Base-by-base conservation (phyloP, 2,797 vertebrate genomes). In the Ambastaia sidthimunki region DNA sequence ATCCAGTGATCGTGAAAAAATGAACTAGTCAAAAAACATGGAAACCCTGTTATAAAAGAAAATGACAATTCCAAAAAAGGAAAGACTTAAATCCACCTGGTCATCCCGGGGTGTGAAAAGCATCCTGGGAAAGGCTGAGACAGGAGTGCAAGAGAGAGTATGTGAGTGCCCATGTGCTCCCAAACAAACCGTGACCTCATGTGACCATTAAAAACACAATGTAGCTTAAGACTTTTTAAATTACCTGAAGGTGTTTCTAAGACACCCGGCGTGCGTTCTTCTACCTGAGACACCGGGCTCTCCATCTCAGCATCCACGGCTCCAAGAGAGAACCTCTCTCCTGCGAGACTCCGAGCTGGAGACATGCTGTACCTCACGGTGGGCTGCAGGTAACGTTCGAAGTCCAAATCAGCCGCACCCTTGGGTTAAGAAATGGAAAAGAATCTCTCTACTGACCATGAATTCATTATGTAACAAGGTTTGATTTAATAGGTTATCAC, bases 321-420 rank as follows among this genome's bases (percentile, higher is more conserved):
- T 82, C 88, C 81, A 4, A 91, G 87, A 4, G 91, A 91, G 55
- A 77, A 73, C 0, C 65, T 84, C 71, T 93, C 92, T 7, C 63
- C 21, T 19, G 84, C 23, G 41, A 71, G 80, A 0, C 50, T 31
- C 48, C 66, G 80, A 25, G 28, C 69, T 0, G 89, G 90, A 19
- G 92, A 92, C 60, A 90, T 23, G 81, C 87, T 93, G 86, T 79
- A 65, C 55, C 88, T 86, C 70, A 77, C 78, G 7, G 89, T 81
- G 2, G 91, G 90, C 83, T 84, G 92, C 16, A 95, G 83, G 84
- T 95, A 95, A 25, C 89, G 90, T 80, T 94, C 93, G 84, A 94
- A 91, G 78, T 94, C 93, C 85, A 93, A 74, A 11, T 83, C 89
- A 10, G 85, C 81, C 74, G 81, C 11, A 62, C 85, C 86, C 93